Evolutionary conservation across 2,888 invertebrate species (phyloP).

Genomic region (Papilio gigon): DNA sequence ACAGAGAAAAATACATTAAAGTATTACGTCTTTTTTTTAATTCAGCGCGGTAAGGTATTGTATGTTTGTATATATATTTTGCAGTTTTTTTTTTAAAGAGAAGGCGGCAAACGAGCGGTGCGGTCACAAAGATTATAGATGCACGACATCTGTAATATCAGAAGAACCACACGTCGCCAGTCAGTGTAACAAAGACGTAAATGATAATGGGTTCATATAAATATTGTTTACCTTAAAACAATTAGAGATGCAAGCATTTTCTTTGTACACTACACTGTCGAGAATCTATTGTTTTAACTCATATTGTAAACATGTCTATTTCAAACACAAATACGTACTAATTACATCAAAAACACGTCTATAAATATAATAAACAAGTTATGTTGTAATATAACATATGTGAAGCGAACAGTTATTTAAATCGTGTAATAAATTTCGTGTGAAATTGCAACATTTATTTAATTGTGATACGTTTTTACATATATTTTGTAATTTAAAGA

Average conservation of each 20-base stretch:
- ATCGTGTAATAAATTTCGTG: slow-evolving; percentile 16
- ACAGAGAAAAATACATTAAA: too few relatives aligned
- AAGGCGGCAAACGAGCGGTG: too few relatives aligned
- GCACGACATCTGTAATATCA: too few relatives aligned
- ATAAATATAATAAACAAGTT: slow-evolving; percentile 1
- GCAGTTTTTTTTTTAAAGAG: too few relatives aligned
- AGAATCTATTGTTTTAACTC: not conserved
- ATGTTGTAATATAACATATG: not conserved
- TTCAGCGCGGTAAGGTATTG: too few relatives aligned
- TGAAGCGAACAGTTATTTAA: not conserved
- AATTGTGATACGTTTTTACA: slow-evolving; percentile 25
- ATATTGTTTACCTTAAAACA: slow-evolving; percentile 28
- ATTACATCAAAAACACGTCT: not conserved
- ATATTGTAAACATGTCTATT: slow-evolving; percentile 7
- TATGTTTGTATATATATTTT: too few relatives aligned
- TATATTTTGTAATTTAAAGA: slow-evolving; percentile 25
- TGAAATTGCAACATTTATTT: slow-evolving; percentile 21
- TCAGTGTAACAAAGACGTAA: too few relatives aligned
- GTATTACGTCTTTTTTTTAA: too few relatives aligned
- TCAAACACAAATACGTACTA: not conserved
- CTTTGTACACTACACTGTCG: not conserved
- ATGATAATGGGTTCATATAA: too few relatives aligned
- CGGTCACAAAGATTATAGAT: too few relatives aligned
- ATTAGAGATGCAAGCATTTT: slow-evolving; percentile 28
- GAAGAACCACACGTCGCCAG: too few relatives aligned